These are phyloP conservation scores for Lepetodrilus schrolli DNA, from an alignment of 2,888 invertebrate genomes.

Conservation along the genomic window DNA sequence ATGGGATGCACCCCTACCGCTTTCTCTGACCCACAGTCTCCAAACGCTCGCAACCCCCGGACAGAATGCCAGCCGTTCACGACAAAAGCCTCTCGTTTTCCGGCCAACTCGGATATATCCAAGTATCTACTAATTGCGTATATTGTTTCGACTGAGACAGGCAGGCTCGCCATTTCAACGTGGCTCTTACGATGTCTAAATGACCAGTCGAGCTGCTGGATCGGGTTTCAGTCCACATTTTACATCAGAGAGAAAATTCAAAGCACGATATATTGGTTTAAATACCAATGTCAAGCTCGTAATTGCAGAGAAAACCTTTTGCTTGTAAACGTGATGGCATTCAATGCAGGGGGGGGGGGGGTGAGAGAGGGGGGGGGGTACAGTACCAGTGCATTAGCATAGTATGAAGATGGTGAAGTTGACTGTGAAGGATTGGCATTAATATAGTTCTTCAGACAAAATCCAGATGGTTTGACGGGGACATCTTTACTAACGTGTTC, in stretches of 20 bases:
- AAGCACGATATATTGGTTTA: too few relatives aligned
- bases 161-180: not conserved
- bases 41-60: not conserved
- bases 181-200: not conserved
- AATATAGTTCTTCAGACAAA: too few relatives aligned
- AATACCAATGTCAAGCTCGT: too few relatives aligned
- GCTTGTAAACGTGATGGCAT: too few relatives aligned
- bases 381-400: too few relatives aligned
- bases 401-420: too few relatives aligned
- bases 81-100: constrained; percentile 11
- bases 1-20: not conserved
- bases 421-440: too few relatives aligned
- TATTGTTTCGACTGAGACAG: constrained; percentile 15
- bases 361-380: too few relatives aligned
- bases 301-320: too few relatives aligned
- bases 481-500: too few relatives aligned
- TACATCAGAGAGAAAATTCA: not conserved
- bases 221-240: not conserved
- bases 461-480: too few relatives aligned
- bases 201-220: not conserved
- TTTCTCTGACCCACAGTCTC: not conserved
- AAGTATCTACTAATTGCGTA: constrained; percentile 16
- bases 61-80: constrained; percentile 6
- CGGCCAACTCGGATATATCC: constrained; percentile 7
- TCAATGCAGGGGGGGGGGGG: too few relatives aligned